phyloP scores from a whole-genome alignment of 2,113 vertebrate genomes.

The Ploceus nigricollis region DNA sequence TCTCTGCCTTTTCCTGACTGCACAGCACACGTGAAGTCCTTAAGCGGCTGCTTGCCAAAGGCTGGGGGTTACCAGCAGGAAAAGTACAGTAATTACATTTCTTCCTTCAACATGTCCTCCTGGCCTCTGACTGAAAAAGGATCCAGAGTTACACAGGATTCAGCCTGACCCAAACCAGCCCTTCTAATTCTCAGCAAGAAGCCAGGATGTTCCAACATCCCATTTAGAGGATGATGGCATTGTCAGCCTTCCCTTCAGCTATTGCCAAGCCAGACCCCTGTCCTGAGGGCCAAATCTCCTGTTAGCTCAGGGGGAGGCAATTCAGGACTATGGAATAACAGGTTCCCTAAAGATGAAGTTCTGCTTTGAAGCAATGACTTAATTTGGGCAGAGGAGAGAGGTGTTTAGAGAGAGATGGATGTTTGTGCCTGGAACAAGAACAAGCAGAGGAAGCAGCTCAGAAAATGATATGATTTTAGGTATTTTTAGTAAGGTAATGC shows the following conservation, averaged over 20 bases:
- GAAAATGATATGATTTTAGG: neutral
- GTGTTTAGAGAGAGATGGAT: constrained; percentile 13
- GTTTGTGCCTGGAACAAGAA: constrained; percentile 44
- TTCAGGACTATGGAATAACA: neutral
- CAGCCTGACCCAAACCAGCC: neutral
- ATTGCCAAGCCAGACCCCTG: neutral
- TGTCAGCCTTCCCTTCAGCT: neutral
- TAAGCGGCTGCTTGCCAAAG: neutral
- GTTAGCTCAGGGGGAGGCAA: neutral
- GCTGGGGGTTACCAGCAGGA: neutral
- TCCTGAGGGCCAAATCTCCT: neutral
- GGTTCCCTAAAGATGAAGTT: neutral
- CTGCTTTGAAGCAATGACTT: constrained; percentile 1
- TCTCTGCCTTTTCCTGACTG: neutral
- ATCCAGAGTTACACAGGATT: neutral
- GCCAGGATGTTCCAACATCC: neutral
- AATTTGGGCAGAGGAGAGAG: neutral
- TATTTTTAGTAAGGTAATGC: constrained; percentile 42
- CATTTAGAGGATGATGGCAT: neutral
- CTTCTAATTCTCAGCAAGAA: neutral
- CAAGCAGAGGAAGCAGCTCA: constrained; percentile 31
- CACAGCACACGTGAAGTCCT: neutral
- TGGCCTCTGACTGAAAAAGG: neutral
- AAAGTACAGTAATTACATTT: neutral
- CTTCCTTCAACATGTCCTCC: neutral